Percentiles rank a stretch among this genome's conserved stretches.
phyloP scores from a whole-genome alignment of 64 coral and sea anemone genomes.

The Montipora sp. region DNA sequence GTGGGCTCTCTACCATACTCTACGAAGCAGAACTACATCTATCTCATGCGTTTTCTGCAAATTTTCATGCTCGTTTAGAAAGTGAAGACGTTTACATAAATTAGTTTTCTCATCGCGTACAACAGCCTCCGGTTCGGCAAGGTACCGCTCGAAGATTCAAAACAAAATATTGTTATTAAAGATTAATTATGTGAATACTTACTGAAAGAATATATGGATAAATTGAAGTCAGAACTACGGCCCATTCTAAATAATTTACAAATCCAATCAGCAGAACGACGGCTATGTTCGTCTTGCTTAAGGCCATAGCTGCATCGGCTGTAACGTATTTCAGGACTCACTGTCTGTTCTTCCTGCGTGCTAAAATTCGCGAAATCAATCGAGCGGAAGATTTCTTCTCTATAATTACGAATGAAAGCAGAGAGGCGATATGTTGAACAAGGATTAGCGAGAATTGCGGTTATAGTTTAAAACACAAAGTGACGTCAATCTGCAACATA shows the following conservation, averaged over 20 bases:
- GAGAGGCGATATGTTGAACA: background rate
- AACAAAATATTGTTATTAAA: background rate
- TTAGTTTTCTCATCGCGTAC: background rate
- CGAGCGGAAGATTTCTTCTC: background rate
- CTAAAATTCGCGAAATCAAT: background rate
- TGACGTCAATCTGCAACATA: background rate
- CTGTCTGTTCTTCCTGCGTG: background rate
- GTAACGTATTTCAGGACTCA: background rate
- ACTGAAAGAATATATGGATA: constrained; percentile 71
- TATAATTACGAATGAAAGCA: background rate
- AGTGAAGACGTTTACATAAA: background rate
- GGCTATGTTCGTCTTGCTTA: constrained; percentile 55
- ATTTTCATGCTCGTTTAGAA: background rate
- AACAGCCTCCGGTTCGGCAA: background rate
- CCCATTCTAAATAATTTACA: constrained; percentile 81
- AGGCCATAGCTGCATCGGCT: constrained; percentile 1
- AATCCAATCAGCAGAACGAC: constrained; percentile 64
- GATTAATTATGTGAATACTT: constrained; percentile 22
- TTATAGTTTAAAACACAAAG: background rate
- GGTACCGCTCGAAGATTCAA: background rate
- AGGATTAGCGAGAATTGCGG: background rate
- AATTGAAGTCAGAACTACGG: constrained; percentile 71
- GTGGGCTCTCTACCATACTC: background rate
- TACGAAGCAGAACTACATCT: background rate
- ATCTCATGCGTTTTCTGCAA: background rate